Evolutionary conservation across 2,113 vertebrate species (phyloP), one percentile per base, ranked within the genome.

Genomic region (Pseudorectes ferrugineus): DNA sequence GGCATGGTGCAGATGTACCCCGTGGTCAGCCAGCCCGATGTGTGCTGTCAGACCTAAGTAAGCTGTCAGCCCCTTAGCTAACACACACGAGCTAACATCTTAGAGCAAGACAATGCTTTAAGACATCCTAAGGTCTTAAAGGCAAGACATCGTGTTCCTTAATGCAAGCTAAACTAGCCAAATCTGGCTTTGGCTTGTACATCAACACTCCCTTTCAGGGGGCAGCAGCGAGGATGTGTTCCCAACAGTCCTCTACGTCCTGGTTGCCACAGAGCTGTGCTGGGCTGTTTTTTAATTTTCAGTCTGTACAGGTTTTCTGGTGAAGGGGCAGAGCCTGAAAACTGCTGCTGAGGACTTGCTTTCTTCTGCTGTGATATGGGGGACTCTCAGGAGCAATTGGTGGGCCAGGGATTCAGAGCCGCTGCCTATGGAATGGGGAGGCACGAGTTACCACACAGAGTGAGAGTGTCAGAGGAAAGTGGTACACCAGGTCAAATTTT

Each of bases 1-100:
- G 77, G 85, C 70, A 88, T 4, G 51, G 55, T 49, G 65, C 33
- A 66, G 73, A 81, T 17, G 42, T 33, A 59, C 15, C 68, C 42
- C 0, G 10, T 6, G 55, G 59, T 36, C 78, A 57, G 71, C 18
- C 81, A 92, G 82, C 35, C 74, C 35, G 74, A 29, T 22, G 77
- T 4, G 31, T 19, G 68, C 92, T 87, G 48, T 82, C 74, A 79
- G 90, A 23, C 48, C 71, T 33, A 75, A 78, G 75, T 65, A 65
- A 92, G 89, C 52, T 75, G 88, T 88, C 85, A 88, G 62, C 49
- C 61, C 36, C 25, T 72, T 7, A 45, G 81, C 74, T 62, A 68
- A 25, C 70, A 28, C 15, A 4, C 31, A 26, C 10, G 12, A 62
- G 51, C 25, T 28, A 79, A 59, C 5, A 14, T 29, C 77, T 58